phyloP scores from a whole-genome alignment of 1,140 invertebrate species.

The Semibalanus balanoides region DNA sequence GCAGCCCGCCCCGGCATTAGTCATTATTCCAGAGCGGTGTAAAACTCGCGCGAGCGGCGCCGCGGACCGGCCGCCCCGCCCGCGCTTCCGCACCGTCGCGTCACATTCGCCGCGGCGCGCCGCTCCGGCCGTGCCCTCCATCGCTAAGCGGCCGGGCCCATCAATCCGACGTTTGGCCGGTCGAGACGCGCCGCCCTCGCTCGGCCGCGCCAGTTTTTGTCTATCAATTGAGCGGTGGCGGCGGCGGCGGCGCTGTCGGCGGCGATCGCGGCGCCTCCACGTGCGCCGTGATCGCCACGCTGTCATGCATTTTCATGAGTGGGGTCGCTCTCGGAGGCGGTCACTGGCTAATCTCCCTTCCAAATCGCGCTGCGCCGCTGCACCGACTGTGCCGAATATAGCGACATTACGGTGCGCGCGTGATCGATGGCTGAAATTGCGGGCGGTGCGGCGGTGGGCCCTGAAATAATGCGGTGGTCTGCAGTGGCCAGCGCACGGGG shows the following conservation, averaged over 20 bases:
- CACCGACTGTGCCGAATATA: neutral
- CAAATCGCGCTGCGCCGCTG: neutral
- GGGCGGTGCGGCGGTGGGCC: too few relatives aligned
- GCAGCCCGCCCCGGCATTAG: neutral
- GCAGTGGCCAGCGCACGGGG: neutral
- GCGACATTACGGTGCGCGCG: neutral
- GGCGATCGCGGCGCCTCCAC: too few relatives aligned
- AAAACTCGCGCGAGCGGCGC: neutral
- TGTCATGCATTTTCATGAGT: neutral
- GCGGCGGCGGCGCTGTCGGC: too few relatives aligned
- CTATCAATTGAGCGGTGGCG: neutral
- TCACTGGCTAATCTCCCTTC: neutral
- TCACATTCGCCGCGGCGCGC: neutral
- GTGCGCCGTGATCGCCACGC: too few relatives aligned
- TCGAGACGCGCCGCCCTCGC: neutral
- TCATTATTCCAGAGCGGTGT: neutral
- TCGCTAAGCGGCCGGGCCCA: neutral
- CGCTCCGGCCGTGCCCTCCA: neutral
- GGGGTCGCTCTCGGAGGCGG: neutral
- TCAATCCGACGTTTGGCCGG: neutral
- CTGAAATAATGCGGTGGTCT: neutral
- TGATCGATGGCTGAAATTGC: neutral
- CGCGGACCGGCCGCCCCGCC: too few relatives aligned
- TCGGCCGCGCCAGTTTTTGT: neutral
- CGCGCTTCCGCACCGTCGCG: neutral